phyloP scores from a whole-genome alignment of 2,797 vertebrate genomes.

The Rhabdophis nuchalis region DNA sequence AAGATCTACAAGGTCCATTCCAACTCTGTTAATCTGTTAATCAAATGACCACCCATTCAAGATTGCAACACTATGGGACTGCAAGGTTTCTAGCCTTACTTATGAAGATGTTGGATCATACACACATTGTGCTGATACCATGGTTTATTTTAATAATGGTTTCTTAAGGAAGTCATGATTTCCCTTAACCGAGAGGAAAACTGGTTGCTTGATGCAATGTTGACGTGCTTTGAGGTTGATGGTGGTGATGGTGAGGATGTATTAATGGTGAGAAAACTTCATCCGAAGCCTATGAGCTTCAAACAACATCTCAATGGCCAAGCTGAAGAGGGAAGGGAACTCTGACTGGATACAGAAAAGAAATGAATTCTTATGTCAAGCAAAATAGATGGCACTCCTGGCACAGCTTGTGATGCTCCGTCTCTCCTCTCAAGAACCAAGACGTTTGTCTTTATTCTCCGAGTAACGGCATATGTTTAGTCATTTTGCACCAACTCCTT shows the following conservation, averaged over 20 bases:
- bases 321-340: not conserved
- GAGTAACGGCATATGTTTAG: not conserved
- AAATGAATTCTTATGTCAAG: not conserved
- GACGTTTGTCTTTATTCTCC: not conserved
- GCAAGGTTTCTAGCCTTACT: not conserved
- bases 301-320: not conserved
- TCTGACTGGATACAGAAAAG: not conserved
- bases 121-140: not conserved
- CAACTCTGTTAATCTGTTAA: no score
- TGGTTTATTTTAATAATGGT: not conserved
- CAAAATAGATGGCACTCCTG: not conserved
- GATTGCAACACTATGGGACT: not conserved
- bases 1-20: not conserved
- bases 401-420: no score
- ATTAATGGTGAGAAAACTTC: not conserved
- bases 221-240: not conserved
- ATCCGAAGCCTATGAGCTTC: no score
- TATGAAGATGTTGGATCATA: not conserved
- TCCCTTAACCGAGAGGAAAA: not conserved
- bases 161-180: not conserved
- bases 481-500: not conserved
- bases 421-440: not conserved
- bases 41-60: not conserved
- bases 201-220: not conserved
- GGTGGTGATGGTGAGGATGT: not conserved